Evolutionary conservation across 2,113 vertebrate genomes (phyloP), one percentile per base, ranked within the genome.

Genomic region (Bungarus multicinctus): DNA sequence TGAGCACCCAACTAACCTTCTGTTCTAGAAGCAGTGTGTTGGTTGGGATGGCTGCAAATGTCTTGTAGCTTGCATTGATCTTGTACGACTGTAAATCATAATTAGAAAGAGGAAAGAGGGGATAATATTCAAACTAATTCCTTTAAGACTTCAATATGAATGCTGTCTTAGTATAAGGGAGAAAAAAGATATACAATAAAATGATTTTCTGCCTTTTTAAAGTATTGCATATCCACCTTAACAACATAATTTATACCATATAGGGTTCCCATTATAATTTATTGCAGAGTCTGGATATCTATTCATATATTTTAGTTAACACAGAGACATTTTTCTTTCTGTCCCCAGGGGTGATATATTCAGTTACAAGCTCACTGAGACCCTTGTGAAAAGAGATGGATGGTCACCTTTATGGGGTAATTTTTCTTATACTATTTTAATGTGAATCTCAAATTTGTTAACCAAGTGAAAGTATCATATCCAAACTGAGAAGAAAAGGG

Each of bases 11-110:
- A 98, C 98, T 98, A 96, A 99, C 99, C 98, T 99, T 99, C 98
- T 99, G 99, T 96, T 99, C 99, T 98, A 98, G 96, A 93, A 99
- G 98, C 86, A 99, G 97, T 92, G 97, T 99, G 97, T 99, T 99
- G 96, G 99, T 99, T 94, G 99, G 99, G 96, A 99, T 99, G 94
- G 99, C 99, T 95, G 99, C 99, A 89, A 99, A 98, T 8, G 98
- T 98, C 97, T 99, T 99, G 98, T 99, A 99, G 97, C 97, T 98
- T 94, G 98, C 98, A 96, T 98, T 99, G 97, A 98, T 99, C 98
- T 98, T 99, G 98, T 98, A 98, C 92, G 97, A 98, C 97, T 99
- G 95, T 93, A 97, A 97, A 85, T 91, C 93, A 92, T 87, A 97
- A 96, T 89, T 96, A 23, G 45, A 25, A 93, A 94, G 58, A 92